A percentile compares a stretch with the other conserved stretches of the same genome.
These are phyloP conservation scores for Drosophila nigricruria DNA, from an alignment of 2,888 invertebrate genomes.

Conservation along the genomic window DNA sequence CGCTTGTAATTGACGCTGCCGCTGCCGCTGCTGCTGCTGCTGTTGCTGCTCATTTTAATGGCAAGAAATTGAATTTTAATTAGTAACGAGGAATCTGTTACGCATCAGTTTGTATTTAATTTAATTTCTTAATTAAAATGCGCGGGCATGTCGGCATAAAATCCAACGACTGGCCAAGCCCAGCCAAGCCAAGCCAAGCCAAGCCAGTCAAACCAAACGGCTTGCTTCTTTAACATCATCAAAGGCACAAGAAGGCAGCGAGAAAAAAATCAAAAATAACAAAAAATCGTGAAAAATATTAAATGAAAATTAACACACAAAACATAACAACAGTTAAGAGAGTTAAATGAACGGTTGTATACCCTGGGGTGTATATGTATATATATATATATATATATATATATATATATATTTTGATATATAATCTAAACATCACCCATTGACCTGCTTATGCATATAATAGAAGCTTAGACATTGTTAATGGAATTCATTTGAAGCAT, in stretches of 20 bases:
- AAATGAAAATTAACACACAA: constrained; percentile 1
- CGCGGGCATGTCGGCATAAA: constrained; percentile 76
- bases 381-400: too few species aligned
- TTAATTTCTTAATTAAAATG: constrained; percentile 82
- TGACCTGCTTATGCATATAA: too few species aligned
- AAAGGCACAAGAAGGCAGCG: constrained; percentile 23
- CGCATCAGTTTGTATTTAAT: constrained; percentile 82
- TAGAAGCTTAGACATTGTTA: too few species aligned
- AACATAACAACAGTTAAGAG: background rate
- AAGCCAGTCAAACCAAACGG: constrained; percentile 12
- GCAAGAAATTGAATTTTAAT: constrained; percentile 82
- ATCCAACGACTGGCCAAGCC: constrained; percentile 62
- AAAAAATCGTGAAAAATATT: constrained; percentile 11
- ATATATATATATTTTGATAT: too few species aligned
- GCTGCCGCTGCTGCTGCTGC: constrained; percentile 18
- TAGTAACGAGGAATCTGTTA: constrained; percentile 81
- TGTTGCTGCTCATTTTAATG: constrained; percentile 71
- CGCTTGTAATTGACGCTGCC: constrained; percentile 71
- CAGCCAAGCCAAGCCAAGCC: constrained; percentile 31
- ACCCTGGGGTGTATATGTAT: too few species aligned
- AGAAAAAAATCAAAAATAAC: background rate
- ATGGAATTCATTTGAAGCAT: too few species aligned
- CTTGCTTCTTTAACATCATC: constrained; percentile 40
- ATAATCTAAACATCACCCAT: too few species aligned
- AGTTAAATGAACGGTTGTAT: background rate